Base-by-base conservation (phyloP, 2,797 vertebrate genomes). In the Enteromius treurensis region DNA sequence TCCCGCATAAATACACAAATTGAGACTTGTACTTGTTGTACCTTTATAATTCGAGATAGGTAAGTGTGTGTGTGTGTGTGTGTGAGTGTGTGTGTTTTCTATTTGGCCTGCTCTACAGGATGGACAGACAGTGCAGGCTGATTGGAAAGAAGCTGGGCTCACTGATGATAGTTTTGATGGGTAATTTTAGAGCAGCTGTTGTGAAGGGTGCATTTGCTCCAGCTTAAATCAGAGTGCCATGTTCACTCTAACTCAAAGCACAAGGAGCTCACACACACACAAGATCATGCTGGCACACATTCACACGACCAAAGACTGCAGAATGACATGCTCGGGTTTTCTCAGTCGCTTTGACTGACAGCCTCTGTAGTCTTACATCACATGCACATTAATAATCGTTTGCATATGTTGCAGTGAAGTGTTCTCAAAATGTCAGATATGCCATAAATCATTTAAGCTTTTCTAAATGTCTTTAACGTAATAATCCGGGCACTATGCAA, bases 121-220 rank as follows among this genome's bases (percentile, higher is more conserved):
- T 11, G 71, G 62, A 58, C 85, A 81, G 69, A 32, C n/a, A 40
- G 68, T 75, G 75, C 32, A 49, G 81, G 47, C 32, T 85, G 81
- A 84, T 64, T 76, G 81, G 84, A 86, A 82, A 62, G 65, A 78
- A 79, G 79, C 75, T 77, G 84, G 79, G 40, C 81, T 79, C 26
- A 62, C 62, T 85, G 21, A 19, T 84, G 80, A 71, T 55, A 15
- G 49, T 70, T 83, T 86, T 88, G 87, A 88, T 87, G 84, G 87
- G 86, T 87, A 84, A 87, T 87, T 81, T 84, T 40, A 85, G 79
- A 88, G 80, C 85, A 85, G 83, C 78, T 86, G 87, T 85, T 85
- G 75, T 80, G 84, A 87, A 87, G 84, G 80, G 79, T 84, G 87
- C 79, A 83, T 82, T 86, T 82, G 87, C 64, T 79, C 55, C 81